These are phyloP conservation scores for Ploceus nigricollis DNA, from an alignment of 2,113 vertebrate species.

Conservation along the genomic window DNA sequence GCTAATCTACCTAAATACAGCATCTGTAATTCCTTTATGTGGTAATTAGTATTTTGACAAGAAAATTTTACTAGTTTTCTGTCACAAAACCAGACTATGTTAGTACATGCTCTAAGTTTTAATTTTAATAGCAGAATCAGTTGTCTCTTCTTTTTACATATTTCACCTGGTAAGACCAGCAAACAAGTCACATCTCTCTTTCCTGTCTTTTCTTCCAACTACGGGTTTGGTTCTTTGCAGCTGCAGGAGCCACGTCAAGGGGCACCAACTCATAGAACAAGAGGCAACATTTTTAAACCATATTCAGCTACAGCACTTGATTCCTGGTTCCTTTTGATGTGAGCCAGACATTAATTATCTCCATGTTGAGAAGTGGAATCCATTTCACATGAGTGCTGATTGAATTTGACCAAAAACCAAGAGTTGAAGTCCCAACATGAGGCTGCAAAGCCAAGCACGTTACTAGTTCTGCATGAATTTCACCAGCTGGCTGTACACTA, in stretches of 20 bases:
- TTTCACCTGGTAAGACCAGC: background rate
- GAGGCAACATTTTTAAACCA: background rate
- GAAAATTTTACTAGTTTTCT: constrained; percentile 53
- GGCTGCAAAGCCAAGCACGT: accelerated
- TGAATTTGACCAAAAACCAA: background rate
- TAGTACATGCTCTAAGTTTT: background rate
- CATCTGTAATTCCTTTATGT: constrained; percentile 62
- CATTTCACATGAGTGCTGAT: background rate
- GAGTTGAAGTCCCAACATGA: background rate
- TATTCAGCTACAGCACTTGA: background rate
- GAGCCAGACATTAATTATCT: background rate
- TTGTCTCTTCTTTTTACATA: background rate
- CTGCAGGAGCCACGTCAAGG: background rate
- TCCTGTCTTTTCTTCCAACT: background rate
- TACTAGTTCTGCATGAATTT: background rate
- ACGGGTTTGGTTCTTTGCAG: background rate
- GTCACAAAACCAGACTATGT: constrained; percentile 15
- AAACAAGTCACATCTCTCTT: background rate
- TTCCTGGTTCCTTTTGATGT: background rate
- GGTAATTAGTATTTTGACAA: constrained; percentile 39
- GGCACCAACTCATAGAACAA: background rate
- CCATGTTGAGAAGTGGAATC: background rate
- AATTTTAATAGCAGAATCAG: background rate
- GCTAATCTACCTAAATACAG: constrained; percentile 38
- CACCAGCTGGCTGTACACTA: background rate